phyloP scores from a whole-genome alignment of 2,113 vertebrate species.

The Ophiodon elongatus region DNA sequence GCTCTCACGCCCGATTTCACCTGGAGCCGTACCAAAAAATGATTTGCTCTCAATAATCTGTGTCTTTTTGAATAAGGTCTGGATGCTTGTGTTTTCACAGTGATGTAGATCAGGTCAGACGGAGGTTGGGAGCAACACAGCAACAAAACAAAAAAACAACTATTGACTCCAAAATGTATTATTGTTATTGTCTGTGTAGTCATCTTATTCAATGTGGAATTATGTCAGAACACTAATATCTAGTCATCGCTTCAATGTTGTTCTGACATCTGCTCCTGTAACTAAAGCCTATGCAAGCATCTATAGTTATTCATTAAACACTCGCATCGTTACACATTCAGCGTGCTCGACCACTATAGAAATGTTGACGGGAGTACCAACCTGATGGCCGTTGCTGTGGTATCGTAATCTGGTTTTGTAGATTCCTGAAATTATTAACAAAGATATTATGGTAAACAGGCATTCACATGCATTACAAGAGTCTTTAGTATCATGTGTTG shows the following conservation, averaged over 20 bases:
- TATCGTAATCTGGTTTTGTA: conserved; percentile 97
- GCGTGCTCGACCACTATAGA: background rate
- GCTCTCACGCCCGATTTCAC: conserved; percentile 1
- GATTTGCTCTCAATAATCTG: background rate
- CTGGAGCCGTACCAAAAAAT: background rate
- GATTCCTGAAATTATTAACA: conserved; percentile 88
- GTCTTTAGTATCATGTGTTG: conserved; percentile 35
- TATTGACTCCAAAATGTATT: background rate
- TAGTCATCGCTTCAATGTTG: background rate
- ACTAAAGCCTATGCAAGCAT: background rate
- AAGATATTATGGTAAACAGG: conserved; percentile 10
- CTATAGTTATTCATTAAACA: background rate
- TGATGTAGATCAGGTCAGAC: background rate
- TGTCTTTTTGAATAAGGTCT: background rate
- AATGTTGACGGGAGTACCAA: conserved; percentile 77
- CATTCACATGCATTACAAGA: conserved; percentile 7
- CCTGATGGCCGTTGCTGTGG: conserved; percentile 96
- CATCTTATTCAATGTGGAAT: background rate
- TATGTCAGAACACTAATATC: background rate
- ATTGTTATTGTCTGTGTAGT: background rate
- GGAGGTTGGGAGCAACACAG: background rate
- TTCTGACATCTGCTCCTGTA: background rate
- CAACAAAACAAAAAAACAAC: background rate
- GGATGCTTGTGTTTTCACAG: background rate
- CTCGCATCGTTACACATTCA: background rate